A percentile compares a stretch with the other conserved stretches of the same genome.
Conservation (phyloP, 2,888 invertebrate genomes). For the Subacronicta megacephala region DNA sequence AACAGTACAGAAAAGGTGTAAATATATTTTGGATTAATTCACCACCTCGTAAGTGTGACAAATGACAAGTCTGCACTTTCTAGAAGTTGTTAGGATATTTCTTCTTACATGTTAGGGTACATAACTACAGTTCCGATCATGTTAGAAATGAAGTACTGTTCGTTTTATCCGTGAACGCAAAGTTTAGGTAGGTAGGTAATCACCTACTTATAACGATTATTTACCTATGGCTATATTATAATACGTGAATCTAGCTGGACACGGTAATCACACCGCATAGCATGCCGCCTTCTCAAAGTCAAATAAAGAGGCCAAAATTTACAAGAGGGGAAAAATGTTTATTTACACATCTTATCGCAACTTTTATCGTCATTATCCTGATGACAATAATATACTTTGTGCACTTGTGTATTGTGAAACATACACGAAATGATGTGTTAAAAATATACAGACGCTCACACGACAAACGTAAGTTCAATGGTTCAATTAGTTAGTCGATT, state of each 20-base stretch:
- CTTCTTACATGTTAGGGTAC: no score
- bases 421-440: constrained; percentile 58
- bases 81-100: no score
- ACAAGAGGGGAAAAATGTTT: constrained; percentile 82
- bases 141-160: no score
- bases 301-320: constrained; percentile 59
- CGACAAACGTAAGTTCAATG: constrained; percentile 42
- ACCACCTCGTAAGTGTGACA: no score
- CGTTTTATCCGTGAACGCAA: no score
- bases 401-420: constrained; percentile 68
- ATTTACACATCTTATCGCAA: constrained; percentile 68
- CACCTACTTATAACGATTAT: no score
- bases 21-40: no score
- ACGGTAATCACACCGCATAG: constrained; percentile 10
- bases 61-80: no score
- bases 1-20: no score
- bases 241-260: constrained; percentile 27
- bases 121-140: no score
- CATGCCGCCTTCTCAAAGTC: constrained; percentile 26
- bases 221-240: no score
- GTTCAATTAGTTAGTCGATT: background rate
- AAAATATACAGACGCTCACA: constrained; percentile 50
- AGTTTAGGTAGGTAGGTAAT: no score
- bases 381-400: constrained; percentile 65
- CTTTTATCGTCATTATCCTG: constrained; percentile 64